Conservation (phyloP, 2,797 vertebrate species). For the Anomalospiza imberbis region DNA sequence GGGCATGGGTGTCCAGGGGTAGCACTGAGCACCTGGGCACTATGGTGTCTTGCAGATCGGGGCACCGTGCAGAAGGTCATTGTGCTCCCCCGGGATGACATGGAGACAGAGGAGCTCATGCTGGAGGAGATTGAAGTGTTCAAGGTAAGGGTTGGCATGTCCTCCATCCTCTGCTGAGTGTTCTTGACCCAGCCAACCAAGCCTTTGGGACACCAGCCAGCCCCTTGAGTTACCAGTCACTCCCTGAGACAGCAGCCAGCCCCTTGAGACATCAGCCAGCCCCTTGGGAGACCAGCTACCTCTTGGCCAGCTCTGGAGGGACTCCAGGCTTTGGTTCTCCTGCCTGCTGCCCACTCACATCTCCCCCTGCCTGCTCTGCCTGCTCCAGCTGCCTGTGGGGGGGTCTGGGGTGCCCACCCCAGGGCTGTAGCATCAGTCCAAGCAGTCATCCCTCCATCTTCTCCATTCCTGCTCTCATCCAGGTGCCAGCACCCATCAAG, state of each 20-base stretch:
- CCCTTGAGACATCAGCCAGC: not conserved
- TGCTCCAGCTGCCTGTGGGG: not conserved
- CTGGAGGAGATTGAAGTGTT: constrained; percentile 98
- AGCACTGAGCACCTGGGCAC: not conserved
- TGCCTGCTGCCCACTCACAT: not conserved
- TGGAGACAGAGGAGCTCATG: constrained; percentile 95
- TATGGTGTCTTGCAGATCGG: constrained; percentile 78
- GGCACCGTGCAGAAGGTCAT: constrained; percentile 98
- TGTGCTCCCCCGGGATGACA: constrained; percentile 93
- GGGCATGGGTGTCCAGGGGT: not conserved
- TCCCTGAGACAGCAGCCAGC: not conserved
- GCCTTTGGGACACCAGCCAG: not conserved
- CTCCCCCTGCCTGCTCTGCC: not conserved
- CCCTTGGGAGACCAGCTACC: not conserved
- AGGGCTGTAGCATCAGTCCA: not conserved
- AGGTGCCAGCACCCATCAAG: constrained; percentile 92
- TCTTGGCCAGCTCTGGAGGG: not conserved
- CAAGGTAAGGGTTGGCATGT: constrained; percentile 76
- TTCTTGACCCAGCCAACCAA: not conserved
- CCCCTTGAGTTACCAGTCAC: not conserved
- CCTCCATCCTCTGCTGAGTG: not conserved
- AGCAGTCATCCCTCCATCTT: not conserved
- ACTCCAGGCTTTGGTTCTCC: not conserved
- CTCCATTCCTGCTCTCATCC: not conserved
- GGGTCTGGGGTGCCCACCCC: not conserved